These are phyloP conservation scores for Microplitis manilae DNA, from an alignment of 2,888 invertebrate species.

Conservation along the genomic window DNA sequence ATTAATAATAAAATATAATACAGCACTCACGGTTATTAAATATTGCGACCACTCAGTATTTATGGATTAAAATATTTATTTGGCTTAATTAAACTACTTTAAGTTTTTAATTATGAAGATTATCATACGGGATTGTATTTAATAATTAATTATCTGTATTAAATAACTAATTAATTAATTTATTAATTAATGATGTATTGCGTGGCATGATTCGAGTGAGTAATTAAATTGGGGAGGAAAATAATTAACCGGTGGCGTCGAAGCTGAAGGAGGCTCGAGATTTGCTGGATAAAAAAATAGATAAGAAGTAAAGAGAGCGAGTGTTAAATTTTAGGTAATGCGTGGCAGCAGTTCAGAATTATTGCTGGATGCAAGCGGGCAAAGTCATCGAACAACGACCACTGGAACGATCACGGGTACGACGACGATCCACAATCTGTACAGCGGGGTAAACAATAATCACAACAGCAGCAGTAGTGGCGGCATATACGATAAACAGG, in stretches of 20 bases:
- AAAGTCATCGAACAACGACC: conserved; percentile 72
- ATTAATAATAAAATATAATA: not conserved
- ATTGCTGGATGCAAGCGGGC: conserved; percentile 83
- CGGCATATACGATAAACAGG: conserved; percentile 67
- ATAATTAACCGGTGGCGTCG: too few relatives aligned
- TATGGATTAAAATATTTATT: not conserved
- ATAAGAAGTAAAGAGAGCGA: not conserved
- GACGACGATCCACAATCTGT: conserved; percentile 64
- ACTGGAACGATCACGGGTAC: conserved; percentile 71
- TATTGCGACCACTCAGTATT: not conserved
- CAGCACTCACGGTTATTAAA: not conserved
- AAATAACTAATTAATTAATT: too few relatives aligned
- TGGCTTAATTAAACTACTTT: not conserved
- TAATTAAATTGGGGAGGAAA: too few relatives aligned
- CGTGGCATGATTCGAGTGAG: too few relatives aligned
- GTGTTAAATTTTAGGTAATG: conserved; percentile 69
- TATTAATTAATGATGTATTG: too few relatives aligned
- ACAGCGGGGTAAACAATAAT: not conserved
- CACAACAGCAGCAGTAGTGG: not conserved
- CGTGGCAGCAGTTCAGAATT: conserved; percentile 85
- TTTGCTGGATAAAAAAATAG: not conserved
- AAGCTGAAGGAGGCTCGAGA: too few relatives aligned
- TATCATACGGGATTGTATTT: too few relatives aligned
- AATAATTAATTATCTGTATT: too few relatives aligned
- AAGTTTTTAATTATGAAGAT: too few relatives aligned